phyloP scores from a whole-genome alignment of 2,888 invertebrate species.

The Podotricha telesiphe region DNA sequence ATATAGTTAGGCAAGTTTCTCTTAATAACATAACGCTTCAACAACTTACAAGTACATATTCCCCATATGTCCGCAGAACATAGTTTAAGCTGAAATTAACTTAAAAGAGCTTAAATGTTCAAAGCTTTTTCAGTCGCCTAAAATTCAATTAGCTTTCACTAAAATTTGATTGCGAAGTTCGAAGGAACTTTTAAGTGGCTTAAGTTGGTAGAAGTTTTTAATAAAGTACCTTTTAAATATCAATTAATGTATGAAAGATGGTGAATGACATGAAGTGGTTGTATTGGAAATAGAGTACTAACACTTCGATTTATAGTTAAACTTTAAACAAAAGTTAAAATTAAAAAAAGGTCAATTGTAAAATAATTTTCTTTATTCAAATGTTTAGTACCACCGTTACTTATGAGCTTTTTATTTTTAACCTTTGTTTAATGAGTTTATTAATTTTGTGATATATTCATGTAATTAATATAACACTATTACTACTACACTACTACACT shows the following conservation, averaged over 20 bases:
- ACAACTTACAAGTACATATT: slow-evolving; percentile 7
- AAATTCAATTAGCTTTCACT: slow-evolving; percentile 75
- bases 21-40: slow-evolving; percentile 8
- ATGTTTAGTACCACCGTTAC: too few species aligned
- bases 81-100: slow-evolving; percentile 32
- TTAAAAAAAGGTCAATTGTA: too few species aligned
- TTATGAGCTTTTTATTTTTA: too few species aligned
- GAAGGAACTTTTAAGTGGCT: slow-evolving; percentile 67
- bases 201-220: slow-evolving; percentile 51
- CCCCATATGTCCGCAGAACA: slow-evolving; percentile 18
- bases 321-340: too few species aligned
- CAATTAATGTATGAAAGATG: slow-evolving; percentile 28
- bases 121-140: slow-evolving; percentile 60
- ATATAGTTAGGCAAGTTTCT: slow-evolving; percentile 11
- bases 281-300: too few species aligned
- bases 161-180: slow-evolving; percentile 75
- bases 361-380: too few species aligned
- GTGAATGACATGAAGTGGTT: neutral
- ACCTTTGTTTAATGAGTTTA: too few species aligned
- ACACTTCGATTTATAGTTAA: too few species aligned
- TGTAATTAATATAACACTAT: too few species aligned
- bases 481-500: too few species aligned
- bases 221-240: slow-evolving; percentile 42
- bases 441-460: too few species aligned
- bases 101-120: slow-evolving; percentile 52